phyloP scores from a whole-genome alignment of 2,113 vertebrate genomes.

The Pituophis catenifer region DNA sequence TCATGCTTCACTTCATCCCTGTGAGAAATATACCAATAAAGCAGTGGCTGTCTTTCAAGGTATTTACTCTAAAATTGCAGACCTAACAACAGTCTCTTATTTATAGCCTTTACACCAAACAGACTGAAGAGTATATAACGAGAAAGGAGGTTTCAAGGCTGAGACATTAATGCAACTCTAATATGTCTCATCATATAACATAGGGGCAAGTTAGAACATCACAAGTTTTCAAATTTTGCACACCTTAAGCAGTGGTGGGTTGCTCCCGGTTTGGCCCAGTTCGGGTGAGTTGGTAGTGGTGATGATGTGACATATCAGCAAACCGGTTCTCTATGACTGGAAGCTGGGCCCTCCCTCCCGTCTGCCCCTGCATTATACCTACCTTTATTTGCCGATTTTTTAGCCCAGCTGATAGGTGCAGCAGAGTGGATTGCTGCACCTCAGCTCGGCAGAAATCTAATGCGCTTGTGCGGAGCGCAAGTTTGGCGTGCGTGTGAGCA shows the following conservation, averaged over 20 bases:
- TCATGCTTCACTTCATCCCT: slow-evolving; percentile 4
- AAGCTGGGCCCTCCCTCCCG: no score
- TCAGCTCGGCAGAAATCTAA: no score
- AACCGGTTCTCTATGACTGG: no score
- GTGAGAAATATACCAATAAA: not conserved
- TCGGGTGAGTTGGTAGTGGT: no score
- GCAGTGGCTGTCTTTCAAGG: not conserved
- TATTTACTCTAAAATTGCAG: not conserved
- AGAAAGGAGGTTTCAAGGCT: not conserved
- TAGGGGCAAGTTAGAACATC: not conserved
- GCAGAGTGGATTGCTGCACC: no score
- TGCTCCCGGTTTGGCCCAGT: no score
- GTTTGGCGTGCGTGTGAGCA: no score
- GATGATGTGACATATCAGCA: no score
- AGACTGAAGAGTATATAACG: not conserved
- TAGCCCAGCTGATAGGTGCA: no score
- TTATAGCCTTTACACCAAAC: not conserved
- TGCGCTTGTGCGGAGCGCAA: no score
- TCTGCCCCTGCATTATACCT: no score
- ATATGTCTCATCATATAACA: not conserved
- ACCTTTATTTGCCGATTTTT: no score
- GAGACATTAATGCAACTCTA: not conserved
- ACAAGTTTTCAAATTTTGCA: not conserved
- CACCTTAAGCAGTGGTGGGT: not conserved
- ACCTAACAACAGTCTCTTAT: not conserved